phyloP scores from a whole-genome alignment of 2,113 vertebrate species.

The Sakesphorus luctuosus region DNA sequence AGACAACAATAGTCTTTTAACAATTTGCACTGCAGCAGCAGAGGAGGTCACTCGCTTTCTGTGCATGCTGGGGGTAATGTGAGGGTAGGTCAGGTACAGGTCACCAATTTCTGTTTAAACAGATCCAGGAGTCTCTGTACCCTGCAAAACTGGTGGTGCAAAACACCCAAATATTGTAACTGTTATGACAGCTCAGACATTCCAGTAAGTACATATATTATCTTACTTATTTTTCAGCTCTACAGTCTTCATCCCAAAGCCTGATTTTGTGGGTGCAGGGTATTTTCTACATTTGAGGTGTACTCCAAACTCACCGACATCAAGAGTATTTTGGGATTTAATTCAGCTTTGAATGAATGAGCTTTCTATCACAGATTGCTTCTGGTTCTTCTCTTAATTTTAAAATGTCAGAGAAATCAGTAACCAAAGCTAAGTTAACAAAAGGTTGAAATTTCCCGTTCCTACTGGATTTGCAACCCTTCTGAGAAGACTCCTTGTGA shows the following conservation, averaged over 20 bases:
- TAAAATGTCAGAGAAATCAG: neutral
- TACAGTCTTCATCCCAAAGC: neutral
- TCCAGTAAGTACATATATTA: neutral
- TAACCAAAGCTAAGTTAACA: neutral
- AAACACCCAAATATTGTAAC: neutral
- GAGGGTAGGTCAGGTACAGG: constrained; percentile 42
- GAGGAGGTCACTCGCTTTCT: neutral
- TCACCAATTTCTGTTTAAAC: constrained; percentile 7
- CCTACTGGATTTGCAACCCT: neutral
- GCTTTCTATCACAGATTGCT: neutral
- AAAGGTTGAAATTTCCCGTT: neutral
- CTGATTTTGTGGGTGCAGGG: neutral
- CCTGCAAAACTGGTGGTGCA: neutral
- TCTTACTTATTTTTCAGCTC: neutral
- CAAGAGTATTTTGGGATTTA: neutral
- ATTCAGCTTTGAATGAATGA: neutral
- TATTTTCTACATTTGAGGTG: neutral
- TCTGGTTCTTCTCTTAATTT: neutral
- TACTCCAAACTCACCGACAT: neutral
- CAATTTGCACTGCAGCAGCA: neutral
- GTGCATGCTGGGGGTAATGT: neutral
- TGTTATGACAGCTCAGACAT: neutral
- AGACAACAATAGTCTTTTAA: constrained; percentile 32
- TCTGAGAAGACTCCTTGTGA: neutral
- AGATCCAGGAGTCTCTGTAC: neutral